These are phyloP conservation scores for Aphis gossypii DNA, from an alignment of 1,140 invertebrate species.

Conservation along the genomic window DNA sequence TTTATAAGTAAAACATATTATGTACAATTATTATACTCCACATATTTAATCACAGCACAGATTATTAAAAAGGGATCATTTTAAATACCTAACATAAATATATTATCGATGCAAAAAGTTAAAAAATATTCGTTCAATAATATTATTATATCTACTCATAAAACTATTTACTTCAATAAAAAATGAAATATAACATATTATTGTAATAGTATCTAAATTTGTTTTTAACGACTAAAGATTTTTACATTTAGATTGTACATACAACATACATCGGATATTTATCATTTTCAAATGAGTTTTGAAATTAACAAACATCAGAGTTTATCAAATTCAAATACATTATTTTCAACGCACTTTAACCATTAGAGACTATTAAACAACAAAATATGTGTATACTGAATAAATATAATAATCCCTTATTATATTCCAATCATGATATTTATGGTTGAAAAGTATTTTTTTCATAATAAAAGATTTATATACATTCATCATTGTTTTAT, in stretches of 20 bases:
- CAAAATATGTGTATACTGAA: background rate
- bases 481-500: background rate
- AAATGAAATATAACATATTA: background rate
- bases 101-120: background rate
- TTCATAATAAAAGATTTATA: background rate
- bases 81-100: background rate
- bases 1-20: background rate
- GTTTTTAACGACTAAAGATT: background rate
- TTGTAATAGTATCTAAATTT: background rate
- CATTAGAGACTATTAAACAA: background rate
- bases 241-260: background rate
- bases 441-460: background rate
- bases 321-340: background rate
- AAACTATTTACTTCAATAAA: background rate
- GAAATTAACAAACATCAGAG: slow-evolving; percentile 2
- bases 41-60: background rate
- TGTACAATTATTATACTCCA: background rate
- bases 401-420: background rate
- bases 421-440: background rate
- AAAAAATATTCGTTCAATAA: background rate
- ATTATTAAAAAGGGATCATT: background rate
- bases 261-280: background rate
- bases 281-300: background rate
- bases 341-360: background rate
- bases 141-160: background rate